Evolutionary conservation across 1,140 invertebrate genomes (phyloP).

Genomic region (Eulimnadia texana): DNA sequence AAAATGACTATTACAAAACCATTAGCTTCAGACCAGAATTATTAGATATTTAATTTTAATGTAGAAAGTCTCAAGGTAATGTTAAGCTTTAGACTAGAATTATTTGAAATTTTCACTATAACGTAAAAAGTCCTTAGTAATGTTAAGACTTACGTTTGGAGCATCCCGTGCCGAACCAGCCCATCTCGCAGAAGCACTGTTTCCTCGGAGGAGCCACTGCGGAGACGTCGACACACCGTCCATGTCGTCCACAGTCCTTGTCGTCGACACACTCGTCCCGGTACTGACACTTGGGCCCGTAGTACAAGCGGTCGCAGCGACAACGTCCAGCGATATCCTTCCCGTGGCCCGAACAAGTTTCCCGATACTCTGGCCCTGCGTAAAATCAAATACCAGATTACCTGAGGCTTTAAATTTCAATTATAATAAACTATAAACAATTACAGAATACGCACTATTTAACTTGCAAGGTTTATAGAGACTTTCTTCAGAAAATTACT

Average conservation of each 20-base stretch:
- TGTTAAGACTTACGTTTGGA: slow-evolving; percentile 28
- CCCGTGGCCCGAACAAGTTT: slow-evolving; percentile 68
- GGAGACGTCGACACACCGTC: slow-evolving; percentile 62
- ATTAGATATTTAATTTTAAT: no score
- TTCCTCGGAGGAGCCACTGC: slow-evolving; percentile 61
- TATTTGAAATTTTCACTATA: no score
- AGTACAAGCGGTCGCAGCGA: slow-evolving; percentile 49
- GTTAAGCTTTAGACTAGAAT: no score
- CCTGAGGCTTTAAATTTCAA: not conserved
- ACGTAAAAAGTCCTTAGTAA: no score
- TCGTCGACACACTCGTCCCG: slow-evolving; percentile 67
- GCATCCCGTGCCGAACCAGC: slow-evolving; percentile 50
- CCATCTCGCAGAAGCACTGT: slow-evolving; percentile 76
- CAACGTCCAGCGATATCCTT: slow-evolving; percentile 47
- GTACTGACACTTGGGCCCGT: slow-evolving; percentile 67
- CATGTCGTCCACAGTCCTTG: slow-evolving; percentile 65
- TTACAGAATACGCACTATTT: no score
- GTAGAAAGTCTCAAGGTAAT: no score
- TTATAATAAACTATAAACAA: no score
- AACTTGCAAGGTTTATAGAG: no score
- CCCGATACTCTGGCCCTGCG: slow-evolving; percentile 48
- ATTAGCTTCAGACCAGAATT: no score
- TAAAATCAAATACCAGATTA: not conserved
- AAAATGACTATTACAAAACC: no score
- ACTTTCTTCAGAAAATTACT: no score